Evolutionary conservation across 2,797 vertebrate genomes (phyloP).

Genomic region (Syngnathus rostellatus): DNA sequence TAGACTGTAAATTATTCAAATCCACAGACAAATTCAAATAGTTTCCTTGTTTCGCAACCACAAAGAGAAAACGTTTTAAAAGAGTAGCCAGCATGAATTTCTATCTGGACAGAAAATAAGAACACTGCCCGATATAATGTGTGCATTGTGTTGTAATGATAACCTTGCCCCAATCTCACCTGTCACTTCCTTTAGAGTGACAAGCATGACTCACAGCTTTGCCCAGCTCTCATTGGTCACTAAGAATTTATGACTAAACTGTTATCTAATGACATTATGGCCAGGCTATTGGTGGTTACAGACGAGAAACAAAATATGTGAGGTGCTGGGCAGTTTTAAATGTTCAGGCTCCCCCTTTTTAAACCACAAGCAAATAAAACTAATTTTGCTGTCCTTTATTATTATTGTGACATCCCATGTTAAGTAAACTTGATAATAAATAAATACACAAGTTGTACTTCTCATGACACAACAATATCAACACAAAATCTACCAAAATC

Average conservation of each 20-base stretch:
- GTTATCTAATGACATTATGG: slow-evolving; percentile 36
- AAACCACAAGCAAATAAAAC: not conserved
- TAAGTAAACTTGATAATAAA: not conserved
- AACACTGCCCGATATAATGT: slow-evolving; percentile 1
- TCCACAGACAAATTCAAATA: not conserved
- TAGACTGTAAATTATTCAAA: not conserved
- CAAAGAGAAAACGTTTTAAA: not conserved
- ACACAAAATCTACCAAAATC: no score
- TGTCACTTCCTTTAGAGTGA: slow-evolving; percentile 49
- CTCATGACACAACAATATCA: no score
- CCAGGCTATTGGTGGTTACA: slow-evolving; percentile 38
- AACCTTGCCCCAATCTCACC: slow-evolving; percentile 51
- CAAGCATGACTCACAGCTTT: slow-evolving; percentile 47
- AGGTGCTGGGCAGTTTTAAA: slow-evolving; percentile 1
- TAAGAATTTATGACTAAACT: slow-evolving; percentile 49
- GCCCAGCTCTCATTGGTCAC: slow-evolving; percentile 35
- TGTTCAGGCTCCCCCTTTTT: slow-evolving; percentile 2
- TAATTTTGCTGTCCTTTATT: not conserved
- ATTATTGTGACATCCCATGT: not conserved
- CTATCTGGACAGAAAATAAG: not conserved
- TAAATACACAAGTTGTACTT: not conserved
- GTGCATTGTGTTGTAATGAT: slow-evolving; percentile 21
- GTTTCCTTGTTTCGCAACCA: not conserved
- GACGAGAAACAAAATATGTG: slow-evolving; percentile 19
- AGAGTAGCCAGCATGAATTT: not conserved